Conservation (phyloP, 2,113 vertebrate species). For the Megaceryle torquata region DNA sequence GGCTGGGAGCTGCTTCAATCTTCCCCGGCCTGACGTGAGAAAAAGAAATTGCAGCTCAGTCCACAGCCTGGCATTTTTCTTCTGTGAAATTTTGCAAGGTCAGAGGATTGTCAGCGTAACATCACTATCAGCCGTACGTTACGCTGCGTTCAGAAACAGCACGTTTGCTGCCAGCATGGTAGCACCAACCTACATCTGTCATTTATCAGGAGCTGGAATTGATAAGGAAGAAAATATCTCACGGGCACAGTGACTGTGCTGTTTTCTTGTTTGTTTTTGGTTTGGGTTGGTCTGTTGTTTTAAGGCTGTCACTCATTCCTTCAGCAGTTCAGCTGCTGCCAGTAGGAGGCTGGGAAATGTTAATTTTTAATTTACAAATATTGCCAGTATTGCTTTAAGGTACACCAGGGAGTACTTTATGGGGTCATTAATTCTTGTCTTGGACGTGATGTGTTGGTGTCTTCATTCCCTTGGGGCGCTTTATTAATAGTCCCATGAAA, state of each 20-base stretch:
- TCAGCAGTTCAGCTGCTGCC: neutral
- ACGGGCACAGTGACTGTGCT: fast-evolving
- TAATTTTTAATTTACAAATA: conserved; percentile 18
- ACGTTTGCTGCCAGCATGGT: neutral
- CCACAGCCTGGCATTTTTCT: neutral
- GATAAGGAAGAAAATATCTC: neutral
- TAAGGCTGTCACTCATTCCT: neutral
- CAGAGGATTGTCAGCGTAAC: conserved; percentile 6
- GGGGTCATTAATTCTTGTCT: conserved; percentile 1
- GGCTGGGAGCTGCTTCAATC: neutral
- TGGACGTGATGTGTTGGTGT: neutral
- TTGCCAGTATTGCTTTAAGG: neutral
- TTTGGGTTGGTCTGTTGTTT: neutral
- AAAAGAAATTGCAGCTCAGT: neutral
- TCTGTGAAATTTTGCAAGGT: conserved; percentile 8
- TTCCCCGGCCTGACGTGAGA: neutral
- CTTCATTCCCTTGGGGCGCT: neutral
- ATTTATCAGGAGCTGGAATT: neutral
- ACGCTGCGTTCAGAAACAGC: neutral
- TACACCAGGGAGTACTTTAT: conserved; percentile 12
- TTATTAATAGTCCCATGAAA: neutral
- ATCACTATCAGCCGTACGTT: conserved; percentile 12
- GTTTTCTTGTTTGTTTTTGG: neutral
- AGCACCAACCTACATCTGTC: neutral
- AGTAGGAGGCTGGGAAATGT: conserved; percentile 14